phyloP scores from a whole-genome alignment of 2,888 invertebrate species.

The Mythimna lalbum region DNA sequence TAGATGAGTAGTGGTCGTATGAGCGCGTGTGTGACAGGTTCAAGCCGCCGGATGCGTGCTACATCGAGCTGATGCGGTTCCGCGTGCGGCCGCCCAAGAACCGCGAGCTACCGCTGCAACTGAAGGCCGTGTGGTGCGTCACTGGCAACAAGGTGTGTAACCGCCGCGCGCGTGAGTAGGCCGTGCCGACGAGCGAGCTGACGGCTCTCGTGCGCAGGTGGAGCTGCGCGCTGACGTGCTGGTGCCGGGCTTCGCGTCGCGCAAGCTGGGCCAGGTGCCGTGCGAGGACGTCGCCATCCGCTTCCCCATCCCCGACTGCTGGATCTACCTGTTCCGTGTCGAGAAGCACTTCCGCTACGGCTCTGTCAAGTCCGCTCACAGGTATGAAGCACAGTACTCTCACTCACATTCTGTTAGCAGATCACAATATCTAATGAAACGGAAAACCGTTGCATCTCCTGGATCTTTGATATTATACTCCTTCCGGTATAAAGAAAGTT shows the following conservation, averaged over 20 bases:
- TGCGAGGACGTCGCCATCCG: constrained; percentile 99
- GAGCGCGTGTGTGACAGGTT: constrained; percentile 91
- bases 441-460: neutral
- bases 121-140: constrained; percentile 97
- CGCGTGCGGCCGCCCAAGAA: constrained; percentile 98
- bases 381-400: constrained; percentile 72
- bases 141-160: constrained; percentile 94
- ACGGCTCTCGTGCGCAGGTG: constrained; percentile 89
- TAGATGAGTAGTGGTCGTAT: neutral
- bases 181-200: no score
- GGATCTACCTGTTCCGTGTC: constrained; percentile 99
- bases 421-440: neutral
- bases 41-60: constrained; percentile 99
- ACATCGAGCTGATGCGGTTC: constrained; percentile 99
- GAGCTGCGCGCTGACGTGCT: constrained; percentile 98
- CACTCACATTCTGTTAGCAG: neutral
- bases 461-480: neutral
- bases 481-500: neutral
- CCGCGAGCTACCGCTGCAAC: constrained; percentile 98
- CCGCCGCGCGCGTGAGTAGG: neutral
- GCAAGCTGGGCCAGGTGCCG: constrained; percentile 98
- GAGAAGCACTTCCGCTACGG: constrained; percentile 99
- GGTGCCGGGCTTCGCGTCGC: constrained; percentile 99
- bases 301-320: constrained; percentile 99
- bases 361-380: constrained; percentile 98